Conservation (phyloP, 2,797 vertebrate species). For the Lithobates pipiens region DNA sequence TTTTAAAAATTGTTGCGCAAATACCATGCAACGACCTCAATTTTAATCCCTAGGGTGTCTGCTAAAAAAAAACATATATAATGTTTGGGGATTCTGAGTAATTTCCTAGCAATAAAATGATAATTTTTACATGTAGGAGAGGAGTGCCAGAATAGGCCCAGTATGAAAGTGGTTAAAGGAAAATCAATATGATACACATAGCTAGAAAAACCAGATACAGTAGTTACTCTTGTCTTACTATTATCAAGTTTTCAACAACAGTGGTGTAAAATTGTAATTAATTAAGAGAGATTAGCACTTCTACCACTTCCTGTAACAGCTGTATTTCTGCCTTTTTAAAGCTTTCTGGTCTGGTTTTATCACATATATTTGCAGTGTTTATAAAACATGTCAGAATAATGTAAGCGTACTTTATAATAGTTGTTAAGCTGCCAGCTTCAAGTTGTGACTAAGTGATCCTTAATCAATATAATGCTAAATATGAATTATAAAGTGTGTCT, state of each 20-base stretch:
- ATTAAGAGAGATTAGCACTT: constrained; percentile 8
- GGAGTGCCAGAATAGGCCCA: too few relatives aligned
- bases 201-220: background rate
- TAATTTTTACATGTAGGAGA: too few relatives aligned
- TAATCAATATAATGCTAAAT: constrained; percentile 47
- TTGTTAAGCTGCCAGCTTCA: constrained; percentile 20
- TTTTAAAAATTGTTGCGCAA: too few relatives aligned
- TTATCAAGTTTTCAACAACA: background rate
- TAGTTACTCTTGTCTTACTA: background rate
- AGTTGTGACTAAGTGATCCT: constrained; percentile 28
- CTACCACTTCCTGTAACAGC: background rate
- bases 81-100: too few relatives aligned
- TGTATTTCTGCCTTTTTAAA: background rate
- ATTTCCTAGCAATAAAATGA: too few relatives aligned
- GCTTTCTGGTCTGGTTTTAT: constrained; percentile 6
- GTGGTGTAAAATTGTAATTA: background rate
- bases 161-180: too few relatives aligned
- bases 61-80: too few relatives aligned
- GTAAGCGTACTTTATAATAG: constrained; percentile 29
- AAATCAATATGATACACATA: background rate
- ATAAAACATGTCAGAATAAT: constrained; percentile 26
- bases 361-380: constrained; percentile 24
- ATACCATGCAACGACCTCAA: too few relatives aligned
- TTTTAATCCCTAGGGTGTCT: too few relatives aligned
- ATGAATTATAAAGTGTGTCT: constrained; percentile 47